Percentiles rank a stretch among this genome's conserved stretches.
Conservation (phyloP, 2,797 vertebrate genomes). For the Cichlasoma orientale region DNA sequence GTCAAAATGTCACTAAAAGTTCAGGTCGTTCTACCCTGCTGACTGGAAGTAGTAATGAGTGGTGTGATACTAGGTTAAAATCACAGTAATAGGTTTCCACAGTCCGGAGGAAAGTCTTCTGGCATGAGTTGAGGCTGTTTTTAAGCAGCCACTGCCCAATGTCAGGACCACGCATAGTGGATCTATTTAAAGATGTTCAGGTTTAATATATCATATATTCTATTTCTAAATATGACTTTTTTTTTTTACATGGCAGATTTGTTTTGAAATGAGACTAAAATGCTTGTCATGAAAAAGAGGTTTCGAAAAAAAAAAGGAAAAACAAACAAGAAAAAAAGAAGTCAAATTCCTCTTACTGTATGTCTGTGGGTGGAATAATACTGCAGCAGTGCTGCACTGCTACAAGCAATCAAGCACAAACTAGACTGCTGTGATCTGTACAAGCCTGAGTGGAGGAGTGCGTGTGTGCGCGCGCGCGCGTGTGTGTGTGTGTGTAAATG, state of each 20-base stretch:
- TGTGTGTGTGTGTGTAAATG: not conserved
- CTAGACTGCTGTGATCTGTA: constrained; percentile 16
- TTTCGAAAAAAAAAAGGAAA: not conserved
- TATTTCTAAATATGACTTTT: not conserved
- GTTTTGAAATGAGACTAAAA: not conserved
- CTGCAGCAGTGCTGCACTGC: constrained; percentile 9
- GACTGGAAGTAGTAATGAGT: no score
- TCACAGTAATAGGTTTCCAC: not conserved
- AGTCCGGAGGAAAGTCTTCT: not conserved
- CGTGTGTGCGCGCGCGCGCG: not conserved
- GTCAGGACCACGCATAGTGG: not conserved
- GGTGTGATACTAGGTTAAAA: no score
- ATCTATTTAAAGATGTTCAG: not conserved
- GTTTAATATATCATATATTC: not conserved
- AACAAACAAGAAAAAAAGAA: not conserved
- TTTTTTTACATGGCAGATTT: not conserved
- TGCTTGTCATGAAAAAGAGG: not conserved
- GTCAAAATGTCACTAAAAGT: no score
- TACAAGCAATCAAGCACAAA: constrained; percentile 24
- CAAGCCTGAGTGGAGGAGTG: not conserved
- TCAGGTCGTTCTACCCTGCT: no score
- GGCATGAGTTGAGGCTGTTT: not conserved
- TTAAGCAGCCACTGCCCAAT: not conserved
- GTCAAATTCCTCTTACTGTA: not conserved
- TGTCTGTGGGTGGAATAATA: not conserved